Conservation (phyloP, 2,113 vertebrate species). For the Prolemur simus region DNA sequence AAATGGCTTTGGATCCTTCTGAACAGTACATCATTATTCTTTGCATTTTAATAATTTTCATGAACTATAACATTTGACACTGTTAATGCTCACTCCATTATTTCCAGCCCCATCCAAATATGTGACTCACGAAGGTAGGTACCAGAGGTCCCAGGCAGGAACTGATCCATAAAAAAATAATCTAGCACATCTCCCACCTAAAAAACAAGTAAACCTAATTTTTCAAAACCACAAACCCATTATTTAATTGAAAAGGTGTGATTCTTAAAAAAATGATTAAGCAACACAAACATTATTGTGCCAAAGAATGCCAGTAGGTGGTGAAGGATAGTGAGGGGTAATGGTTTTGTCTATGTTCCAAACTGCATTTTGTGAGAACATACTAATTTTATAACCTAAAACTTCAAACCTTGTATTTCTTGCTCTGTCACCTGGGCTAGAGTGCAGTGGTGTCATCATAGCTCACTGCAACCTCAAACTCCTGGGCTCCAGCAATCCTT, state of each 20-base stretch:
- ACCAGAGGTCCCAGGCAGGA: background rate
- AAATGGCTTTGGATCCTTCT: background rate
- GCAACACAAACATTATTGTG: background rate
- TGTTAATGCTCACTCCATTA: background rate
- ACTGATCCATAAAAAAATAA: background rate
- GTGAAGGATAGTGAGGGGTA: background rate
- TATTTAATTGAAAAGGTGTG: background rate
- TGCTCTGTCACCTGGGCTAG: too few relatives aligned
- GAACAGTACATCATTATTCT: background rate
- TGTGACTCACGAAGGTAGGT: background rate
- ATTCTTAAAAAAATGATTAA: background rate
- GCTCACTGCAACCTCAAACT: too few relatives aligned
- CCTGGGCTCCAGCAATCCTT: too few relatives aligned
- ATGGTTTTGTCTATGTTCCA: background rate
- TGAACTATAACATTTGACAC: conserved; percentile 20
- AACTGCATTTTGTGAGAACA: background rate
- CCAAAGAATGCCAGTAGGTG: background rate
- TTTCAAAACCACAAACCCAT: conserved; percentile 40
- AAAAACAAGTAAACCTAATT: background rate
- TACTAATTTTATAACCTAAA: background rate
- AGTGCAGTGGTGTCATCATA: too few relatives aligned
- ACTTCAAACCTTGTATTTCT: background rate
- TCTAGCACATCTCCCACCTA: background rate
- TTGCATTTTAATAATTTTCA: conserved; percentile 14
- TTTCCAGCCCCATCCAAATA: background rate